These are phyloP conservation scores for Enteromius viviparus DNA, from an alignment of 2,797 vertebrate genomes.

Conservation along the genomic window DNA sequence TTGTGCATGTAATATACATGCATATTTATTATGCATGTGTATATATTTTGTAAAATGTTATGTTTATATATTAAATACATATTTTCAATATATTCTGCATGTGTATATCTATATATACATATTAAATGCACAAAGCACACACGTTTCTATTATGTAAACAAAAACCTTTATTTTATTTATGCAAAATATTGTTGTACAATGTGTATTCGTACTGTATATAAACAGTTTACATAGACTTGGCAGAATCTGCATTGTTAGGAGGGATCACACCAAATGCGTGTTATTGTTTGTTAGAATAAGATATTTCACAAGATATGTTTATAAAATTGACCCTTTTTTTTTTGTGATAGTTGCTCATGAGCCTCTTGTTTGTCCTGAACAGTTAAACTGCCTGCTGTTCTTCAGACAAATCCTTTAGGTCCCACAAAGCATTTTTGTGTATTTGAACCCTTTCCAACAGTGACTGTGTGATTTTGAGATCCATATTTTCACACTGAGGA, in stretches of 20 bases:
- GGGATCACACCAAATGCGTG: background rate
- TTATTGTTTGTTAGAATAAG: background rate
- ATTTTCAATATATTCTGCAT: too few species aligned
- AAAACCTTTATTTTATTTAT: too few species aligned
- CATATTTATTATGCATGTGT: too few species aligned
- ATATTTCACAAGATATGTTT: background rate
- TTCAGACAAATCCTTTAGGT: background rate
- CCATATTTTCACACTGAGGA: background rate
- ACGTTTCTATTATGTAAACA: too few species aligned
- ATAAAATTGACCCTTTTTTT: background rate
- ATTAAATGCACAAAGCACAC: too few species aligned
- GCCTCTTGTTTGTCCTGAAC: background rate
- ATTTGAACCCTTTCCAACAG: background rate
- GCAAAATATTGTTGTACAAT: too few species aligned
- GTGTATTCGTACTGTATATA: too few species aligned
- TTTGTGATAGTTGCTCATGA: background rate
- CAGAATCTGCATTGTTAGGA: too few species aligned
- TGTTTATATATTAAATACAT: too few species aligned
- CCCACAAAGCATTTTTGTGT: background rate
- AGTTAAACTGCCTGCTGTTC: background rate
- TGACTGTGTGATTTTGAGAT: background rate
- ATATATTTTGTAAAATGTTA: too few species aligned
- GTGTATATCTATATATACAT: too few species aligned
- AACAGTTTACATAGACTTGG: background rate
- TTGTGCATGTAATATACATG: too few species aligned